phyloP scores from a whole-genome alignment of 2,888 invertebrate genomes.

The Luffia ferchaultella region DNA sequence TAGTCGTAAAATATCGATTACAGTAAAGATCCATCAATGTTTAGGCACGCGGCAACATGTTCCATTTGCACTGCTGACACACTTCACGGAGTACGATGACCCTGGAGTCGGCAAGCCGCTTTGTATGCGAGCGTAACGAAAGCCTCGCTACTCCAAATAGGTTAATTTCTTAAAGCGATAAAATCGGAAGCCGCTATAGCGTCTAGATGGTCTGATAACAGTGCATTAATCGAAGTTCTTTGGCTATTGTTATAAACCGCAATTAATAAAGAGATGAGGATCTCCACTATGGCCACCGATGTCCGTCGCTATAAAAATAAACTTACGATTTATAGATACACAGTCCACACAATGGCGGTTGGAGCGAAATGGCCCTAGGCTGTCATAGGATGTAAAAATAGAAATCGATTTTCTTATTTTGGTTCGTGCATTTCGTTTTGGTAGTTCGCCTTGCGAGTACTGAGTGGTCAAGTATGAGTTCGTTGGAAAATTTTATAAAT shows the following conservation, averaged over 20 bases:
- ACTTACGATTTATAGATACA: neutral
- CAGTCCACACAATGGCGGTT: neutral
- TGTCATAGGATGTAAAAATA: no score
- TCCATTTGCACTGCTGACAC: neutral
- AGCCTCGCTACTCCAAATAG: neutral
- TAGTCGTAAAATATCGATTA: neutral
- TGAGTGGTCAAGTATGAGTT: no score
- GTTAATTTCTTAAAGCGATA: neutral
- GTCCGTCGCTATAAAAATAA: neutral
- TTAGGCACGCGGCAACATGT: neutral
- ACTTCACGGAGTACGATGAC: neutral
- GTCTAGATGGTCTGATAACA: neutral
- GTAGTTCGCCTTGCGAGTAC: no score
- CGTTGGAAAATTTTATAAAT: no score
- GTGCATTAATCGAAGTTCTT: neutral
- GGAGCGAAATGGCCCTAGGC: neutral
- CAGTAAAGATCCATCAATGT: neutral
- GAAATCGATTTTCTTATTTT: no score
- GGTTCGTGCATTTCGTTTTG: no score
- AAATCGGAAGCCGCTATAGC: neutral
- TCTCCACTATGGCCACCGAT: neutral
- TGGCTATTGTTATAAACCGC: neutral
- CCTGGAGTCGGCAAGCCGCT: neutral
- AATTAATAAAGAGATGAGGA: neutral
- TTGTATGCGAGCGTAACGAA: neutral